Evolutionary conservation across 2,888 invertebrate genomes (phyloP).

Genomic region (Saturnia pavonia): DNA sequence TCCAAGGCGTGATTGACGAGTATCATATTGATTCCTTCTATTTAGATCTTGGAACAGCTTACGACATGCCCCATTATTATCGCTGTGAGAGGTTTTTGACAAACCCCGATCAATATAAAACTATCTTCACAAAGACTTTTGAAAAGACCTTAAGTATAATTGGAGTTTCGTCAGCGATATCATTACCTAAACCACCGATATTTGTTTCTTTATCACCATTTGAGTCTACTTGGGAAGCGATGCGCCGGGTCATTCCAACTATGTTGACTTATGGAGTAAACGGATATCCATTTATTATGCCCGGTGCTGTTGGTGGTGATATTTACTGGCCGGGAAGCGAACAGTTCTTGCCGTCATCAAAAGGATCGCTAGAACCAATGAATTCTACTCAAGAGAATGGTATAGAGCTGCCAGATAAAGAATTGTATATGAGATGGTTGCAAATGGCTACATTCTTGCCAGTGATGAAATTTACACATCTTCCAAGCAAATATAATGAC

Average conservation of each 20-base stretch:
- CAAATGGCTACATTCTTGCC: slow-evolving; percentile 95
- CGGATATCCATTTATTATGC: slow-evolving; percentile 96
- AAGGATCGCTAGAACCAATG: slow-evolving; percentile 60
- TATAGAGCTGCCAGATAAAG: slow-evolving; percentile 86
- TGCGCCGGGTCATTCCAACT: slow-evolving; percentile 91
- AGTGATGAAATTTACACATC: slow-evolving; percentile 93
- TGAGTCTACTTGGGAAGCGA: slow-evolving; percentile 93
- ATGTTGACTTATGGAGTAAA: slow-evolving; percentile 93
- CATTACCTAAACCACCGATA: slow-evolving; percentile 90
- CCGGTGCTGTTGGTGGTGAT: slow-evolving; percentile 96
- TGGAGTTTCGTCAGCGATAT: slow-evolving; percentile 91
- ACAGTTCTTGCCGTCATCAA: slow-evolving; percentile 78
- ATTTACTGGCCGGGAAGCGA: slow-evolving; percentile 84
- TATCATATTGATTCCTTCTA: slow-evolving; percentile 93
- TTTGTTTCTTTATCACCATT: slow-evolving; percentile 93
- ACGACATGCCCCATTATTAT: slow-evolving; percentile 93
- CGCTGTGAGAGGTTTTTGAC: slow-evolving; percentile 87
- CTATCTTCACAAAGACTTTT: slow-evolving; percentile 85
- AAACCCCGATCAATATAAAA: slow-evolving; percentile 93
- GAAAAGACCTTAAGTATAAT: slow-evolving; percentile 85
- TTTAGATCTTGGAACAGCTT: slow-evolving; percentile 90
- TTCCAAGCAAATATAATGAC: slow-evolving; percentile 94
- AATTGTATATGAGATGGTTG: slow-evolving; percentile 94
- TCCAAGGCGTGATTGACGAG: slow-evolving; percentile 85
- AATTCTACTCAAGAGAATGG: slow-evolving; percentile 67